Percentiles rank a stretch among this genome's conserved stretches.
These are phyloP conservation scores for Pungitius pungitius DNA, from an alignment of 2,113 vertebrate species.

Conservation along the genomic window DNA sequence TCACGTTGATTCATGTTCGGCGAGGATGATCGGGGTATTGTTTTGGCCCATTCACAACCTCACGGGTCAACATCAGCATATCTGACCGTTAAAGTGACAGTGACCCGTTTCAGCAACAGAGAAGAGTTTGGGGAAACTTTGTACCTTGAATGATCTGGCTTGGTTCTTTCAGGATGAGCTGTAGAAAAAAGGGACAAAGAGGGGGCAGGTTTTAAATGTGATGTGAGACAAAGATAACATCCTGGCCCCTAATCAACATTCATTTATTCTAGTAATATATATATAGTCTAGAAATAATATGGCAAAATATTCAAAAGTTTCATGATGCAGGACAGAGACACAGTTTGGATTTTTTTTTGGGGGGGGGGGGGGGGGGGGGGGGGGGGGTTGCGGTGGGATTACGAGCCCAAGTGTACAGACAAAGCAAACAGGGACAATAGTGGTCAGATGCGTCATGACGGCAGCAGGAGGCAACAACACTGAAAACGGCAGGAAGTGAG, in stretches of 20 bases:
- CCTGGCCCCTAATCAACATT: background rate
- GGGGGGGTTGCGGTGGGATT: background rate
- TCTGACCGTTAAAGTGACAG: conserved; percentile 56
- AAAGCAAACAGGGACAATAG: no score
- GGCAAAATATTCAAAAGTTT: background rate
- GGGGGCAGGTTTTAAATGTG: background rate
- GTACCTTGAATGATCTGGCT: conserved; percentile 89
- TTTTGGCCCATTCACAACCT: conserved; percentile 57
- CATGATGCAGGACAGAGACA: no score
- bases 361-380: no score
- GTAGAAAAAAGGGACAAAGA: conserved; percentile 47
- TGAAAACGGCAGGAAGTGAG: background rate
- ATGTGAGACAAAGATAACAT: background rate
- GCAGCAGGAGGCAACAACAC: background rate
- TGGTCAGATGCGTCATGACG: background rate
- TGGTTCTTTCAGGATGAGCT: conserved; percentile 89
- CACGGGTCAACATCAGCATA: conserved; percentile 59
- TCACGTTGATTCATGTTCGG: no score
- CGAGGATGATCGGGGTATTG: conserved; percentile 51
- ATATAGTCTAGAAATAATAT: background rate
- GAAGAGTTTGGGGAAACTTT: conserved; percentile 43
- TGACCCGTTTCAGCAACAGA: conserved; percentile 4
- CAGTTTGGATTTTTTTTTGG: no score
- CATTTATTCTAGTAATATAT: background rate
- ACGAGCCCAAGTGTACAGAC: background rate